Evolutionary conservation across 2,113 vertebrate genomes (phyloP).

Genomic region (Gnathonemus echidnorhynchus): DNA sequence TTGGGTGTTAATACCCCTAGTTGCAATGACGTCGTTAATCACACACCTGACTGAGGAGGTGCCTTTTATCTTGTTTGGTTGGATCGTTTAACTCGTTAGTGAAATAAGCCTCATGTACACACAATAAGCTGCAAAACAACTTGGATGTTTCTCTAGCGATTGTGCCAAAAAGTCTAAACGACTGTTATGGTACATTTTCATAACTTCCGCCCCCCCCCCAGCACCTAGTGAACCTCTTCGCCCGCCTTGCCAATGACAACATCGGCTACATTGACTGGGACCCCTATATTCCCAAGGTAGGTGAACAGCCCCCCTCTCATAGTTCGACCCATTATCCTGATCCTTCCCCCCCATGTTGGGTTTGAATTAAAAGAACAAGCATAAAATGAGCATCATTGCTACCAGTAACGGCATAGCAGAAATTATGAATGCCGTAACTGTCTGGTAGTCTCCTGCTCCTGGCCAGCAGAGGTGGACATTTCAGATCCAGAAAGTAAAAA

Average conservation of each 20-base stretch:
- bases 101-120: background rate
- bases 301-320: background rate
- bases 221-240: conserved; percentile 93
- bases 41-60: background rate
- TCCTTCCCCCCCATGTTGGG: background rate
- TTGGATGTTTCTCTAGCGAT: background rate
- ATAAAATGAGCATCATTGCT: background rate
- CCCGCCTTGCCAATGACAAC: conserved; percentile 90
- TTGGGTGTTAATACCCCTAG: background rate
- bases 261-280: conserved; percentile 98
- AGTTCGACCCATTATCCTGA: background rate
- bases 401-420: background rate
- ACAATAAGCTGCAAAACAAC: background rate
- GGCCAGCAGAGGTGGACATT: no score
- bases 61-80: background rate
- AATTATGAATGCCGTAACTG: background rate
- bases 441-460: background rate
- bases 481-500: no score
- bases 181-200: background rate
- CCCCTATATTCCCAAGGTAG: conserved; percentile 92
- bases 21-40: background rate
- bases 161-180: background rate
- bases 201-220: conserved; percentile 43
- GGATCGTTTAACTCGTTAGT: background rate
- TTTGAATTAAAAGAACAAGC: background rate